phyloP scores from a whole-genome alignment of 2,888 invertebrate genomes.

The Trichogramma dendrolimi region DNA sequence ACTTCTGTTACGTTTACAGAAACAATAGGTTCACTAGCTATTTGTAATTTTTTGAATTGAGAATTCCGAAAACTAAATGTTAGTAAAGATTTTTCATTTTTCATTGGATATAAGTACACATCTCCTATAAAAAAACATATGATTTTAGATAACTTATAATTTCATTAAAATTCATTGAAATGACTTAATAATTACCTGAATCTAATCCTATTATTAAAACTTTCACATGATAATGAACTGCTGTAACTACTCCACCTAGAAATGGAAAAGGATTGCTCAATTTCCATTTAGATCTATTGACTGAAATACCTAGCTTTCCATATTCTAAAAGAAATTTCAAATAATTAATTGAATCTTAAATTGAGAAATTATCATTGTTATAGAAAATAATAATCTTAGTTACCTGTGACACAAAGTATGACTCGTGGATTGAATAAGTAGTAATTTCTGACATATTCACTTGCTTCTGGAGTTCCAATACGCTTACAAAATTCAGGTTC shows the following conservation, averaged over 20 bases:
- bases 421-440: slow-evolving; percentile 34
- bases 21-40: slow-evolving; percentile 36
- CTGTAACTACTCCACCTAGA: slow-evolving; percentile 34
- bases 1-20: slow-evolving; percentile 37
- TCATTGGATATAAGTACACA: slow-evolving; percentile 34
- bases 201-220: slow-evolving; percentile 39
- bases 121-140: slow-evolving; percentile 33
- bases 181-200: slow-evolving; percentile 33
- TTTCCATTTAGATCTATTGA: slow-evolving; percentile 34
- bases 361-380: slow-evolving; percentile 3
- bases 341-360: not conserved
- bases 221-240: slow-evolving; percentile 35
- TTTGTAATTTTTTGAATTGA: slow-evolving; percentile 27
- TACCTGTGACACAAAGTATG: slow-evolving; percentile 38
- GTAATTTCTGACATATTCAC: slow-evolving; percentile 13
- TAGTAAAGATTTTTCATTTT: slow-evolving; percentile 30
- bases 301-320: slow-evolving; percentile 40
- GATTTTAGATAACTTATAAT: slow-evolving; percentile 6
- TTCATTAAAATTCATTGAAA: not conserved
- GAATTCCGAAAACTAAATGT: slow-evolving; percentile 32
- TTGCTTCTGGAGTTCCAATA: slow-evolving; percentile 24
- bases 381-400: not conserved
- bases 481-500: slow-evolving; percentile 22
- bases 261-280: slow-evolving; percentile 34
- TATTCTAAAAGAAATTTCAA: slow-evolving; percentile 29